phyloP scores from a whole-genome alignment of 2,888 invertebrate species.

The Zygogramma bicolorata region DNA sequence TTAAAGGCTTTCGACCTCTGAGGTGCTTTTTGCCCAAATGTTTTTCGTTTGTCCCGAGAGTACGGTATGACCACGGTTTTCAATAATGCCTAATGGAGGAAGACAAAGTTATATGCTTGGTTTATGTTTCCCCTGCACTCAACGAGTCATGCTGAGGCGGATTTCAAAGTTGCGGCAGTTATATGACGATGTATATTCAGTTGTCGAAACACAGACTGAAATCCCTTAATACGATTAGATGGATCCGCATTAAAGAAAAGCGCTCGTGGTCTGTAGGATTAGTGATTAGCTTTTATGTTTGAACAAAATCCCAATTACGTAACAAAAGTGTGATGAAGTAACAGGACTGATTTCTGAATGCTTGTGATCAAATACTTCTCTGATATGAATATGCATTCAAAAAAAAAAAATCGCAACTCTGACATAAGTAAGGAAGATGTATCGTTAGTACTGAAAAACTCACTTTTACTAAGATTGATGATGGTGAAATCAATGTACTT shows the following conservation, averaged over 20 bases:
- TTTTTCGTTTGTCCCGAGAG: slow-evolving; percentile 19
- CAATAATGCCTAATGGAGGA: neutral
- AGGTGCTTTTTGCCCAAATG: slow-evolving; percentile 17
- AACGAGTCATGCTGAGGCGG: neutral
- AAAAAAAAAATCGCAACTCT: too few species aligned
- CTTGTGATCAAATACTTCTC: too few species aligned
- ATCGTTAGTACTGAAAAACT: too few species aligned
- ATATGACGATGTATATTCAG: neutral
- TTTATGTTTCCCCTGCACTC: neutral
- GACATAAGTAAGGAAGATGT: too few species aligned
- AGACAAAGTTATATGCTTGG: neutral
- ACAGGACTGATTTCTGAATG: too few species aligned
- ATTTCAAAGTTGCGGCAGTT: neutral
- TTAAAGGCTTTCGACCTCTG: slow-evolving; percentile 17
- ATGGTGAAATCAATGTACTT: too few species aligned
- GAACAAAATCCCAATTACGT: too few species aligned
- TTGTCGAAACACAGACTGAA: neutral
- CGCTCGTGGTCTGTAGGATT: neutral
- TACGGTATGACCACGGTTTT: neutral
- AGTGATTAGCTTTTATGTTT: neutral
- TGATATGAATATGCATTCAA: too few species aligned
- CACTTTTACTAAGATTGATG: too few species aligned
- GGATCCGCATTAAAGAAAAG: neutral
- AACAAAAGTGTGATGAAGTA: too few species aligned
- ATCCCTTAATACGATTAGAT: neutral